Base-by-base conservation (phyloP, 2,797 vertebrate genomes). In the Synaphobranchus kaupii region DNA sequence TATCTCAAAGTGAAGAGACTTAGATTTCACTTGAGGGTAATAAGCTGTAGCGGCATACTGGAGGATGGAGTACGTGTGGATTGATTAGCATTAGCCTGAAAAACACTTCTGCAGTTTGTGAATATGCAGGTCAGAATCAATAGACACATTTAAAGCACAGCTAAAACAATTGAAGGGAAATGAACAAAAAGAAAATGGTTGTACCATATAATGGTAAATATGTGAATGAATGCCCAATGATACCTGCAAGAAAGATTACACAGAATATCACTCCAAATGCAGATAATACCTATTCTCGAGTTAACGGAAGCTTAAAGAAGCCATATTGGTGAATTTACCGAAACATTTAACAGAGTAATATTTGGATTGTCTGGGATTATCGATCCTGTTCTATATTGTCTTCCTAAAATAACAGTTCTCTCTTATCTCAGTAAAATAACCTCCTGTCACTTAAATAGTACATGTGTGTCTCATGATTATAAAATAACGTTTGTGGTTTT, bases 121-220 rank as follows among this genome's bases (percentile, higher is more conserved):
- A 68, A 68, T 68, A 68, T 68, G 63, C 63, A 68, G 63, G 63
- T 25, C 63, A n/a, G n/a, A 68, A 68, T 68, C 63, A 68, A 68
- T 68, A 68, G 28, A 68, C 63, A 68, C 63, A 68, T 68, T 68
- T 28, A 28, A 68, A 68, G 63, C 63, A 68, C 60, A 63, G 60
- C 60, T 25, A 68, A 28, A 68, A 28, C 63, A 28, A 68, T 28
- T 68, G 25, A 68, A 68, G 5, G 25, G n/a, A 28, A n/a, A 68
- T 68, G 7, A 68, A 68, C 63, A 28, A 28, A 68, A n/a, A 68
- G 25, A n/a, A 68, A 68, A 68, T 68, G 63, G 63, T 68, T 68
- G 25, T 68, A 8, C 25, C n/a, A 28, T 68, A 12, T 68, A 7
- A 68, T 22, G 58, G 58, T 60, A 60, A 60, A 60, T 60, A 12